Base-by-base conservation (phyloP, 2,888 invertebrate genomes). In the Amblyjoppa proteus region DNA sequence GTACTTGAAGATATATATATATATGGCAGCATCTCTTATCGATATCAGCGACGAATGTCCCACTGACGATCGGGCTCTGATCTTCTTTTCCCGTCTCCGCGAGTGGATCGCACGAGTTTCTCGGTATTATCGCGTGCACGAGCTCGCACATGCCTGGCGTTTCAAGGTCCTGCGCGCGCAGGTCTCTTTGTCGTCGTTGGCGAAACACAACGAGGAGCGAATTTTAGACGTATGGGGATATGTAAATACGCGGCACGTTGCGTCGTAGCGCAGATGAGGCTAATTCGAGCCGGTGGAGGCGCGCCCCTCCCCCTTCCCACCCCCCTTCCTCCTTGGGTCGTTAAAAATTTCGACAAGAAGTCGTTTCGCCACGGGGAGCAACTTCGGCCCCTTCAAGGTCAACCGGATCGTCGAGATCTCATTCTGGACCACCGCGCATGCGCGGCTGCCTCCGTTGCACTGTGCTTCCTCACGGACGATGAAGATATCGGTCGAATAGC, bases 311-410 rank as follows among this genome's bases (percentile, higher is more conserved):
- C 61, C 11, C 20, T n/a, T n/a, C n/a, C n/a, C n/a, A n/a, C n/a
- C 28, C 45, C 7, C 20, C 25, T 28, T 9, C 45, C 7, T 11
- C 25, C n/a, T 9, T 7, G 20, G 49, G 31, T 68, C 73, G 71
- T 78, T 58, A 58, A 61, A 75, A 68, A 49, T 70, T 84, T 81
- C 80, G 77, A 79, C 66, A 61, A 78, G 45, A 64, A 34, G 53
- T 69, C 53, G 83, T 74, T 76, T 28, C 71, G 73, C 69, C 74
- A 78, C 16, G 58, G 61, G 58, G 38, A 77, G 53, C 20, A 80
- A 74, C 77, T 68, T 81, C 34, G 77, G 74, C 64, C 79, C 74
- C 79, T 79, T 84, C 87, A 88, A 87, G 88, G 88, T 69, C 87
- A 58, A 75, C 87, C 68, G 77, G 86, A 83, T 87, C 53, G 56